phyloP scores from a whole-genome alignment of 2,113 vertebrate genomes.

The Chelonoidis abingdonii region DNA sequence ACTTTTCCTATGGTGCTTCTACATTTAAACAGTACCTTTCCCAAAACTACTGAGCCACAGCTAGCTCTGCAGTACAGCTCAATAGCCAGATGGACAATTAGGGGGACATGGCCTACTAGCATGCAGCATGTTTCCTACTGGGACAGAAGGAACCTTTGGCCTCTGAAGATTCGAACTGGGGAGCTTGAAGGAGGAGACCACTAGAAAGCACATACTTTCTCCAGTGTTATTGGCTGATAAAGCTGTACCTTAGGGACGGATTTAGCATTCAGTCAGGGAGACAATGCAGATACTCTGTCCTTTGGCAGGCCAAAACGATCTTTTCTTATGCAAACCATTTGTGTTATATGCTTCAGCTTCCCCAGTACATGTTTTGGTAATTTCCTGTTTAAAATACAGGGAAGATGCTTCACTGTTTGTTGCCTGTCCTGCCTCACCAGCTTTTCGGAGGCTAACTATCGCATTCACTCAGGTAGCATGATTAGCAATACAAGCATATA shows the following conservation, averaged over 20 bases:
- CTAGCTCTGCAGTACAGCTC: neutral
- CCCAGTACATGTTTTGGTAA: neutral
- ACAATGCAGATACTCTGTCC: neutral
- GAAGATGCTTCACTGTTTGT: neutral
- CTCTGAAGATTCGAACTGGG: fast-evolving
- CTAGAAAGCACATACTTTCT: neutral
- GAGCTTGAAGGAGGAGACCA: neutral
- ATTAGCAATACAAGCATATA: neutral
- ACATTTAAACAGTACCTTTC: neutral
- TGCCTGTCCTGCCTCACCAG: neutral
- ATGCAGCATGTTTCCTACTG: neutral
- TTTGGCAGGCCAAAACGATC: neutral
- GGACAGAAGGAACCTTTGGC: neutral
- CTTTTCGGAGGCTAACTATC: neutral
- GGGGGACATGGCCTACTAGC: neutral
- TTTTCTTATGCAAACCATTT: neutral
- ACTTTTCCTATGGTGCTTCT: neutral
- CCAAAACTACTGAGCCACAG: neutral
- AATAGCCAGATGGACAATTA: neutral
- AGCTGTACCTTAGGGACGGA: neutral
- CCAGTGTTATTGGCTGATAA: neutral
- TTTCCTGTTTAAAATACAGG: neutral
- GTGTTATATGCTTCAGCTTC: neutral
- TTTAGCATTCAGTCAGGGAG: neutral
- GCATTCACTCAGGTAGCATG: neutral